Percentiles rank a stretch among this genome's conserved stretches.
Conservation (phyloP, 2,113 vertebrate genomes). For the Mustela nigripes region DNA sequence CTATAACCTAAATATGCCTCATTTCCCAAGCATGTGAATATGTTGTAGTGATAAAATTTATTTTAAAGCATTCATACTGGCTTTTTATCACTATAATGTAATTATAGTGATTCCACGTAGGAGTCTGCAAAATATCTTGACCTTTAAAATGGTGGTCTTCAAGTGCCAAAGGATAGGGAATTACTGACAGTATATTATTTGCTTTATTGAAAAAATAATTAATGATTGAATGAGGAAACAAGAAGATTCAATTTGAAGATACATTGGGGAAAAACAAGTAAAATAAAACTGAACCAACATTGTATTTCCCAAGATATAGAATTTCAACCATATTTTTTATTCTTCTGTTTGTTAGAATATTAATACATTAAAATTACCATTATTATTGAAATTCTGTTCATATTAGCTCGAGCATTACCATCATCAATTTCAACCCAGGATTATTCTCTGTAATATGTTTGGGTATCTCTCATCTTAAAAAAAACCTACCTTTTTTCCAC, state of each 20-base stretch:
- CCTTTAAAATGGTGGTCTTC: neutral
- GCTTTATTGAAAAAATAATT: constrained; percentile 2
- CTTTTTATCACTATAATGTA: neutral
- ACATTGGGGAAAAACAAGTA: neutral
- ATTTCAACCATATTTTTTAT: constrained; percentile 16
- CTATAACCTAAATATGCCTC: neutral
- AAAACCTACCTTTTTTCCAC: neutral
- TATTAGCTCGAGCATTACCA: neutral
- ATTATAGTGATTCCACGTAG: neutral
- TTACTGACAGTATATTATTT: neutral
- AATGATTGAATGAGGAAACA: neutral
- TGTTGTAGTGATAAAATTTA: neutral
- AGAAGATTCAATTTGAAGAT: neutral
- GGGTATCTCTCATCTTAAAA: neutral
- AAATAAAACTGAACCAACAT: constrained; percentile 3
- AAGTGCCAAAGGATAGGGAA: neutral
- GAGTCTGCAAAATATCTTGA: neutral
- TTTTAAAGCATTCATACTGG: constrained; percentile 24
- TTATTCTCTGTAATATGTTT: neutral
- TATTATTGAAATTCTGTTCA: neutral
- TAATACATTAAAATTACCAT: neutral
- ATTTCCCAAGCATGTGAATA: neutral
- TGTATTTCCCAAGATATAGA: neutral
- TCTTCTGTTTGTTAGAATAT: constrained; percentile 6
- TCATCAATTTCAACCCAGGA: neutral